Evolutionary conservation across 2,113 vertebrate genomes (phyloP).

Genomic region (Mus pahari): DNA sequence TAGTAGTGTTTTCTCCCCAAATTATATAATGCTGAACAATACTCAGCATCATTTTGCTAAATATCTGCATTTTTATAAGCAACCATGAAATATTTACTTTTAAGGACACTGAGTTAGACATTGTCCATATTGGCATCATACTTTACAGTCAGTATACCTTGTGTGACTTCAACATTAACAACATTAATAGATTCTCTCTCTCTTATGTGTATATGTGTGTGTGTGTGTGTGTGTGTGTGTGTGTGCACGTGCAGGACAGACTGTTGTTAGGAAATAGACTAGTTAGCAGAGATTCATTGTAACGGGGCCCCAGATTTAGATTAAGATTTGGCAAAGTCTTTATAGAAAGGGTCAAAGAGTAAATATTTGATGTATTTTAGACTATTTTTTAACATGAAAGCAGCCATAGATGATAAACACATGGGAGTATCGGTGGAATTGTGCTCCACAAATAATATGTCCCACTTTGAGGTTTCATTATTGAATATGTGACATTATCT

Average conservation of each 20-base stretch:
- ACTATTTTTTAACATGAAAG: neutral
- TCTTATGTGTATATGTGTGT: neutral
- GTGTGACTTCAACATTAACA: neutral
- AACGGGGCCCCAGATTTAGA: slow-evolving; percentile 11
- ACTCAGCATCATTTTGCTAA: slow-evolving; percentile 6
- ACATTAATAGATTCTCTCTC: neutral
- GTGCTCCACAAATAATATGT: neutral
- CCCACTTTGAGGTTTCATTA: neutral
- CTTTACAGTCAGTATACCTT: neutral
- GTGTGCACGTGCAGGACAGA: neutral
- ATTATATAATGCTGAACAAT: slow-evolving; percentile 6
- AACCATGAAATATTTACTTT: neutral
- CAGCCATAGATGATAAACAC: neutral
- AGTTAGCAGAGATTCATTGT: neutral
- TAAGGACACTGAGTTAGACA: neutral
- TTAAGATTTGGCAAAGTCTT: neutral
- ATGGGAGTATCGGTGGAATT: neutral
- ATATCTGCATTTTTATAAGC: neutral
- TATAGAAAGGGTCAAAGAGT: neutral
- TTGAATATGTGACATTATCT: neutral
- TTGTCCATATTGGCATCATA: neutral
- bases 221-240: neutral
- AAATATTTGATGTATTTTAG: slow-evolving; percentile 17
- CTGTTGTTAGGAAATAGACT: neutral
- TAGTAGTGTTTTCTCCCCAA: neutral